These are phyloP conservation scores for Gallinago jamesoni DNA, from an alignment of 2,113 vertebrate genomes.

Conservation along the genomic window DNA sequence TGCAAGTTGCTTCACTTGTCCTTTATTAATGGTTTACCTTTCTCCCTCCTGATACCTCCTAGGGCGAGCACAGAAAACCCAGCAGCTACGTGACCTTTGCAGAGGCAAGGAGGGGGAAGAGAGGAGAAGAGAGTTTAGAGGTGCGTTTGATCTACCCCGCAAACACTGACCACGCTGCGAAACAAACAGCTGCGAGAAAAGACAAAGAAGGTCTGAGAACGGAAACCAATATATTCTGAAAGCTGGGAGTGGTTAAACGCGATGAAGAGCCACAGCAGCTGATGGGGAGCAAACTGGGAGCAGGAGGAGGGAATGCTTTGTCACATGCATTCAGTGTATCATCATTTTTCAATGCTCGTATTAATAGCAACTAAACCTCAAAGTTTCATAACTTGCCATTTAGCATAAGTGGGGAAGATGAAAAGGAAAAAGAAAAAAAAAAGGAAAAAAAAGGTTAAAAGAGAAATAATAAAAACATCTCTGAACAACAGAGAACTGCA, in stretches of 20 bases:
- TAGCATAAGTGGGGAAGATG: not conserved
- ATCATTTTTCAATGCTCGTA: constrained; percentile 2
- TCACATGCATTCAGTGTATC: not conserved
- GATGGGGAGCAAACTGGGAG: not conserved
- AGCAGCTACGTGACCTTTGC: not conserved
- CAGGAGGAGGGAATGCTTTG: not conserved
- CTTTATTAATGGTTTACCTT: not conserved
- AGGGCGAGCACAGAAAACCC: not conserved
- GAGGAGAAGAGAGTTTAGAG: not conserved
- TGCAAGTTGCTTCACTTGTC: not conserved
- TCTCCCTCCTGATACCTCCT: not conserved
- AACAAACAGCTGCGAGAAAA: constrained; percentile 31
- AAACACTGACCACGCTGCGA: not conserved
- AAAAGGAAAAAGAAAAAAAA: not conserved
- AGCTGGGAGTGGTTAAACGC: not conserved
- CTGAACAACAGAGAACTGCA: not conserved
- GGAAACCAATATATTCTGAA: constrained; percentile 42
- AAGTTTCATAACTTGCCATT: constrained; percentile 27
- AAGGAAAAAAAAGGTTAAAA: not conserved
- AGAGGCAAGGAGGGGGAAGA: not conserved
- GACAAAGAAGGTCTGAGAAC: constrained; percentile 47
- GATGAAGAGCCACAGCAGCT: constrained; percentile 34
- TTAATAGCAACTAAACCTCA: constrained; percentile 34
- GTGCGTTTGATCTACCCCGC: not conserved
- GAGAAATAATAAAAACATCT: not conserved